Base-by-base conservation (phyloP, 2,888 invertebrate genomes). In the Steromphala cineraria region DNA sequence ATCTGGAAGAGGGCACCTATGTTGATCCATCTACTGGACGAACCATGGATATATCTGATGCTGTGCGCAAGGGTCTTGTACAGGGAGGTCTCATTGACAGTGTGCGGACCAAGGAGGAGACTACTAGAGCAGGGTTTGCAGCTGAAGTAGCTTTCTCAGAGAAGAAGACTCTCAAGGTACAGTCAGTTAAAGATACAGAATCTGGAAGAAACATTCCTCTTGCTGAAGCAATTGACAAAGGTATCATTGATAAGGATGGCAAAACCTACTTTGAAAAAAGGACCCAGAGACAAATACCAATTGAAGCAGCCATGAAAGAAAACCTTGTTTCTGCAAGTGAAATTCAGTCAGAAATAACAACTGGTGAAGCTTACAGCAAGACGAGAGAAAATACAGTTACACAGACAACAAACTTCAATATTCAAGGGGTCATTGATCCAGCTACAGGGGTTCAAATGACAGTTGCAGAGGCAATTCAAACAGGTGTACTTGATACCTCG, bases 1-100 rank as follows among this genome's bases (percentile, higher is more conserved):
- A 94, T 85, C 91, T 92, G 56, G 91, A 91, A 81, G 92, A 93
- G 80, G 98, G 98, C 21, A 95, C 95, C 85, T 96, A 98, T 82
- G 94, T 96, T 1, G 98, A 99, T 94, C 96, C 97, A 2, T 95
- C 96, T 89, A 95, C 96, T 82, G 97, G 98, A 67, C 96, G 97
- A 87, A 93, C 96, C 1, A 91, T 98, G 17, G 96, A 95, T 10
- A 96, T 99, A 80, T 95, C 95, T 80, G 96, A 97, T 94, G 98
- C 98, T 0, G 95, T 98, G 24, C 95, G 96, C 75, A 95, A 96
- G 85, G 97, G 98, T 80, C 95, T 88, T 67, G 87, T 92, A 40
- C 86, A 87, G 76, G 91, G 90, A 7, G 86, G 88, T 52, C 85
- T 90, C 21, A 80, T 90, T 24, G 90, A 90, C 67, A 89, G 86